These are phyloP conservation scores for Xyrichtys novacula DNA, from an alignment of 2,797 vertebrate species.

Conservation along the genomic window DNA sequence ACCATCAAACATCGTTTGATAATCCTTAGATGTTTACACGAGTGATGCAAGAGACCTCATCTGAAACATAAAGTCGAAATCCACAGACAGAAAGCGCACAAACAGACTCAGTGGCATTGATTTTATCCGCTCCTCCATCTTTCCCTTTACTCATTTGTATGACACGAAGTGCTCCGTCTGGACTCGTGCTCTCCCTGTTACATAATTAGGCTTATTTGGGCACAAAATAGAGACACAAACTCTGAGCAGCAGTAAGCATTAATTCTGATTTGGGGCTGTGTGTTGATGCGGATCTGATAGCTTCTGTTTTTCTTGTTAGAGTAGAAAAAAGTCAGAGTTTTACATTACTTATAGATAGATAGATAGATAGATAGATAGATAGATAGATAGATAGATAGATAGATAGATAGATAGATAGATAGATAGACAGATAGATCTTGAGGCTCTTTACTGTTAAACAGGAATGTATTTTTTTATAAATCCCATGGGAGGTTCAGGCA, in stretches of 20 bases:
- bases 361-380: conserved; percentile 4
- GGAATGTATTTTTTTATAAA: neutral
- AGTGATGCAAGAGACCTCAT: neutral
- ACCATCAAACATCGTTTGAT: neutral
- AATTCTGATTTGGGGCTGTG: conserved; percentile 30
- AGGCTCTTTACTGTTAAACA: conserved; percentile 16
- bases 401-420: conserved; percentile 31
- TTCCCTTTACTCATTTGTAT: conserved; percentile 33
- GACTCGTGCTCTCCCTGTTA: conserved; percentile 19
- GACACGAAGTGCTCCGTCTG: conserved; percentile 20
- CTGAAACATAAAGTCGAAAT: neutral
- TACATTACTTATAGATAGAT: too few relatives aligned
- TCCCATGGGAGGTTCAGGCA: conserved; percentile 16
- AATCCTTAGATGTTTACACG: neutral
- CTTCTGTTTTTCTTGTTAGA: neutral
- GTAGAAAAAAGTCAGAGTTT: neutral
- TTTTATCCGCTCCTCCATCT: conserved; percentile 37
- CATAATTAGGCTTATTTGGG: conserved; percentile 45
- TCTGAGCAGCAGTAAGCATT: conserved; percentile 33
- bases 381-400: conserved; percentile 24
- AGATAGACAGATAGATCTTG: conserved; percentile 14
- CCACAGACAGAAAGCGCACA: conserved; percentile 10
- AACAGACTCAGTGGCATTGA: conserved; percentile 23
- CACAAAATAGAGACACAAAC: conserved; percentile 37
- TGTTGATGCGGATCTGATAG: conserved; percentile 36